phyloP scores from a whole-genome alignment of 2,113 vertebrate genomes.

The Oncorhynchus clarkii region DNA sequence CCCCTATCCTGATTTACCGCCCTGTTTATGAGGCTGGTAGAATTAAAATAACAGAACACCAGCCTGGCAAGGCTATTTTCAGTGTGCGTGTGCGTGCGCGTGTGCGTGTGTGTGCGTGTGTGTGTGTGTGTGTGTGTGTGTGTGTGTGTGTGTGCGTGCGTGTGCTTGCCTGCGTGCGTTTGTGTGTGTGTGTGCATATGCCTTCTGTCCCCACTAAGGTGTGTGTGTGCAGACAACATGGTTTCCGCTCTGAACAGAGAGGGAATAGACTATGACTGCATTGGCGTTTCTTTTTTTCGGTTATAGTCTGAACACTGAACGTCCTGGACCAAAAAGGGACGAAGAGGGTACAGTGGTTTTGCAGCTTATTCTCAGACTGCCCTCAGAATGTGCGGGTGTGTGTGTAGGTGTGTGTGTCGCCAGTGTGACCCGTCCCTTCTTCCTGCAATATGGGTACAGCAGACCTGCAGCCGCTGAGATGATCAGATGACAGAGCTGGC shows the following conservation, averaged over 20 bases:
- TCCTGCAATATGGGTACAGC: neutral
- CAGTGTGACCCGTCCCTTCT: neutral
- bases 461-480: no score
- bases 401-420: neutral
- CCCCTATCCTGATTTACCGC: constrained; percentile 14
- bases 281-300: neutral
- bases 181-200: neutral
- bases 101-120: neutral
- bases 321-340: no score
- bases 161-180: neutral
- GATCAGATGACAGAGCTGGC: constrained; percentile 30
- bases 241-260: neutral
- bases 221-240: constrained; percentile 1
- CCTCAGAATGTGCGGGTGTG: neutral
- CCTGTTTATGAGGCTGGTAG: constrained; percentile 32
- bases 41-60: constrained; percentile 50
- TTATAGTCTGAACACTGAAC: no score
- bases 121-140: neutral
- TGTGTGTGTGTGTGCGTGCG: neutral
- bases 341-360: neutral
- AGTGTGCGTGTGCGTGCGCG: constrained; percentile 4
- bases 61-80: constrained; percentile 34
- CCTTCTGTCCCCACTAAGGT: neutral
- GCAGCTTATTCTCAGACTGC: neutral
- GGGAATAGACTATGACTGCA: neutral